Base-by-base conservation (phyloP, 2,797 vertebrate genomes). In the Philypnodon macrostomus region DNA sequence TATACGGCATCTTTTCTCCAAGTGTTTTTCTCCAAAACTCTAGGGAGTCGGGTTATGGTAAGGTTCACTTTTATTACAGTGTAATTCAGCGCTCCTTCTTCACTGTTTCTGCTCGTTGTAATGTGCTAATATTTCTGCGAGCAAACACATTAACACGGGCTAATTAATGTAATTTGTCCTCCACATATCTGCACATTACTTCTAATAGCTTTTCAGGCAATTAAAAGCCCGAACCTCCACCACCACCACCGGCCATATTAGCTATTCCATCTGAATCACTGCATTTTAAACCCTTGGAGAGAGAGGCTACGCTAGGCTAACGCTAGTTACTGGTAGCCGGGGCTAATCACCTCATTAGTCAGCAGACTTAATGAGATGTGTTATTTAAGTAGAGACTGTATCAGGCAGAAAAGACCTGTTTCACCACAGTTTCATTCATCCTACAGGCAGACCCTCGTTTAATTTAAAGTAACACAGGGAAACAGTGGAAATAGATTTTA, bases 111-210 rank as follows among this genome's bases (percentile, higher is more conserved):
- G 69, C 50, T 59, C 26, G 35, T 65, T 62, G 56, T 44, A 58
- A 49, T 17, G 55, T 56, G 61, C 52, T 73, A 67, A 77, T 72
- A 73, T 77, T 83, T 80, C 71, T 62, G 52, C 39, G 13, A 45
- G 77, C 75, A 77, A 85, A 76, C 82, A 80, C 77, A 85, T 84
- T 83, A 81, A 58, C 67, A 32, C 34, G 6, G 53, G 58, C 75
- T 87, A 85, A 86, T 84, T 85, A 81, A 83, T 82, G 77, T 77
- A 52, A 81, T 85, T 83, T 80, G 78, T 83, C 70, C 67, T 75
- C 76, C 78, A 76, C 76, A 73, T 81, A 76, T 79, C 71, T 80
- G 53, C 76, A 73, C 75, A 79, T 85, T 81, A 77, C 67, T 68
- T 46, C 58, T 85, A 85, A 82, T 75, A 66, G 80, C 75, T 75